Evolutionary conservation across 2,888 invertebrate genomes (phyloP).

Genomic region (Yponomeuta malinellus): DNA sequence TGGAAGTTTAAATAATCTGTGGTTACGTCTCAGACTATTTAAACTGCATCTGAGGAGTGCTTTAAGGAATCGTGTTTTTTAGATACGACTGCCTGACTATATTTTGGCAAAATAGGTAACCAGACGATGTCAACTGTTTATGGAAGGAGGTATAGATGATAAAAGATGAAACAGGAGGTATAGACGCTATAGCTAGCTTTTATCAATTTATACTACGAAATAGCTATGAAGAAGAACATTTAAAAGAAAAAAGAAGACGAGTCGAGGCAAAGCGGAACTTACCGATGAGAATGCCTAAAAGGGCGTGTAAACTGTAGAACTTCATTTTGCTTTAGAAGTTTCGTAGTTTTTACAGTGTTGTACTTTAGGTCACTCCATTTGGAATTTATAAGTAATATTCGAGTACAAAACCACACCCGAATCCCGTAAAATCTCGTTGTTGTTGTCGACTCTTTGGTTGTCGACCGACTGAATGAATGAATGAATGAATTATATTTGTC

Average conservation of each 20-base stretch:
- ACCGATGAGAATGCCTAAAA: slow-evolving; percentile 3
- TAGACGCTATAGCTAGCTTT: no score
- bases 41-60: no score
- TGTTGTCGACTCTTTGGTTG: not conserved
- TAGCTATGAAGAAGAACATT: no score
- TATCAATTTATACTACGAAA: no score
- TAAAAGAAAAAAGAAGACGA: not conserved
- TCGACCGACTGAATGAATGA: not conserved
- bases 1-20: no score
- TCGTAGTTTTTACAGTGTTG: not conserved
- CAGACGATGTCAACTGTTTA: no score
- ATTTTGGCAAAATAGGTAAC: no score
- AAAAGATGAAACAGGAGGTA: no score
- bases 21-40: no score
- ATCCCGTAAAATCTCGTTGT: not conserved
- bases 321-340: not conserved
- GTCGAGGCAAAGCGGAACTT: not conserved
- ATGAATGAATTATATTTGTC: not conserved
- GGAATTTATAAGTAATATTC: not conserved
- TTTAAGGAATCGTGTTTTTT: no score
- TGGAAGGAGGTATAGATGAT: no score
- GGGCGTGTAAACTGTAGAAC: not conserved
- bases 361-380: not conserved
- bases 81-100: no score
- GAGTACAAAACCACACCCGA: slow-evolving; percentile 4